Evolutionary conservation across 2,888 invertebrate species (phyloP).

Genomic region (Therioaphis trifolii): DNA sequence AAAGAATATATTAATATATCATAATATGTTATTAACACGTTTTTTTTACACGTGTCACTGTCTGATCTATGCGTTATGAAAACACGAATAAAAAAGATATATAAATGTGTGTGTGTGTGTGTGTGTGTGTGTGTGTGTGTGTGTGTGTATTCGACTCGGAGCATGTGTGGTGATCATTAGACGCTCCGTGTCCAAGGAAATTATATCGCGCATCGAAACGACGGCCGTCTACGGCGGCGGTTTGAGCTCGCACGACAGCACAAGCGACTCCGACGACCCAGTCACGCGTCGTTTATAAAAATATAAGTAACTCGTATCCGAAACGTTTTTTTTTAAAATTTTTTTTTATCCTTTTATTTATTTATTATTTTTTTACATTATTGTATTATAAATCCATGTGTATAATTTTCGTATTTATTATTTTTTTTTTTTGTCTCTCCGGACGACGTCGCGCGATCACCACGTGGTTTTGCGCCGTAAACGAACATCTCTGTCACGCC

Average conservation of each 20-base stretch:
- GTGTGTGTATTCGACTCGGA: no score
- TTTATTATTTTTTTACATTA: no score
- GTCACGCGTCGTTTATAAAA: conserved; percentile 8
- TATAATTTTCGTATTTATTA: no score
- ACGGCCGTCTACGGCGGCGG: neutral
- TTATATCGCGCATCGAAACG: neutral
- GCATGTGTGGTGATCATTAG: neutral
- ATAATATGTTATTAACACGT: neutral
- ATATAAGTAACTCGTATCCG: conserved; percentile 23
- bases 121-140: no score
- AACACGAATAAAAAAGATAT: no score
- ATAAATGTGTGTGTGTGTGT: no score
- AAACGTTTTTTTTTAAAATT: neutral
- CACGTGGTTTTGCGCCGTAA: neutral
- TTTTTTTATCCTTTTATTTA: neutral
- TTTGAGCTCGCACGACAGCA: neutral
- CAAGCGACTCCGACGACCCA: neutral
- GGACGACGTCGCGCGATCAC: neutral
- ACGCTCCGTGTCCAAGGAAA: neutral
- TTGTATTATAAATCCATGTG: no score
- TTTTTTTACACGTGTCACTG: neutral
- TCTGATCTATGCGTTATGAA: neutral
- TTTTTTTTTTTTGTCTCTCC: no score
- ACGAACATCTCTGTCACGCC: no score
- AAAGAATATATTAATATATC: conserved; percentile 18